These are phyloP conservation scores for Drosophila nannoptera DNA, from an alignment of 1,140 invertebrate genomes.

Conservation along the genomic window DNA sequence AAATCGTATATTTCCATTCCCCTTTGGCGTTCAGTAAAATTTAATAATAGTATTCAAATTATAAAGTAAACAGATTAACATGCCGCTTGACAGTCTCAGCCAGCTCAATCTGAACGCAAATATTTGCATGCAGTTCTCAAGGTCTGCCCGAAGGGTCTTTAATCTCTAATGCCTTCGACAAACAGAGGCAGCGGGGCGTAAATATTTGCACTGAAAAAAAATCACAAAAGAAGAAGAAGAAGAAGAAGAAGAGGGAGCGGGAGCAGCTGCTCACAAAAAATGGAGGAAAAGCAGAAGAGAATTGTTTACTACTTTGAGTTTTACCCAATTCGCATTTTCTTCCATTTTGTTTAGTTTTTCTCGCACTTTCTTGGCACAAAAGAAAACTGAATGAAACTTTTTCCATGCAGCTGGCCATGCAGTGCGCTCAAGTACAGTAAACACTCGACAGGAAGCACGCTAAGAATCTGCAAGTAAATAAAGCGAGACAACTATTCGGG, in stretches of 20 bases:
- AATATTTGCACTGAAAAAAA: conserved; percentile 43
- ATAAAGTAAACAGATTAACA: background rate
- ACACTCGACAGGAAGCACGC: conserved; percentile 25
- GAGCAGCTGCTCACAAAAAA: background rate
- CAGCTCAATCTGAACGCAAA: background rate
- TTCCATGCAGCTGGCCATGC: conserved; percentile 26
- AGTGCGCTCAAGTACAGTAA: conserved; percentile 28
- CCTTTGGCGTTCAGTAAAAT: too few relatives aligned
- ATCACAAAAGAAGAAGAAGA: conserved; percentile 9
- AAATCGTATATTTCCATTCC: too few relatives aligned
- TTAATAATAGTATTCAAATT: background rate
- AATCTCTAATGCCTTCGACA: conserved; percentile 28
- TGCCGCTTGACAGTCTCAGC: background rate
- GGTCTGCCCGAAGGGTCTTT: background rate
- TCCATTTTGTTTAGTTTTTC: conserved; percentile 19
- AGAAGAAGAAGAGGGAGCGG: conserved; percentile 1
- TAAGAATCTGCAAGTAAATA: conserved; percentile 60
- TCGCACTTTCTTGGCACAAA: conserved; percentile 36
- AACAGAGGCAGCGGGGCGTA: conserved; percentile 24
- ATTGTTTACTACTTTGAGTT: conserved; percentile 47
- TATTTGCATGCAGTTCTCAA: conserved; percentile 18
- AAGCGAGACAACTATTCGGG: conserved; percentile 54
- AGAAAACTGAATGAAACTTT: conserved; percentile 54
- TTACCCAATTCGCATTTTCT: conserved; percentile 39
- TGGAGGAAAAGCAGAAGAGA: conserved; percentile 7